Evolutionary conservation across 1,140 invertebrate species (phyloP).

Genomic region (Cephus cinctus): DNA sequence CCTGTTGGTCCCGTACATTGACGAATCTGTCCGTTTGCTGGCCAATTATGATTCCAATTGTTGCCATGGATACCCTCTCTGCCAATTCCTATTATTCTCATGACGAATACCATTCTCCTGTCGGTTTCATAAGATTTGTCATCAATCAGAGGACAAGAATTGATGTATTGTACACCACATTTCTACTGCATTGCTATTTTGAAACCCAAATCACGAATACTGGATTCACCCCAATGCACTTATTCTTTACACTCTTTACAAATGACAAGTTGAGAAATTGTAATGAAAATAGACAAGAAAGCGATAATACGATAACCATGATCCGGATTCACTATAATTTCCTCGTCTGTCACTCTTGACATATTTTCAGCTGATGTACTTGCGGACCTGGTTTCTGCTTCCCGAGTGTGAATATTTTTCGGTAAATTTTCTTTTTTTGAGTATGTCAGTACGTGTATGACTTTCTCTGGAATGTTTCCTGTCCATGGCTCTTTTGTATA

Average conservation of each 20-base stretch:
- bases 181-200: slow-evolving; percentile 1
- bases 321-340: slow-evolving; percentile 1
- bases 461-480: no score
- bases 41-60: no score
- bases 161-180: slow-evolving; percentile 4
- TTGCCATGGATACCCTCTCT: no score
- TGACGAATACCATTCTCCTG: no score
- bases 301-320: slow-evolving; percentile 6
- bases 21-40: no score
- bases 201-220: slow-evolving; percentile 1
- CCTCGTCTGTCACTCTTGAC: slow-evolving; percentile 5
- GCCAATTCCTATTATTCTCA: no score
- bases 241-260: no score
- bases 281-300: no score
- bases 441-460: neutral
- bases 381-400: slow-evolving; percentile 3
- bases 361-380: slow-evolving; percentile 6
- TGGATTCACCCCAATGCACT: no score
- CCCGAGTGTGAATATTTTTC: slow-evolving; percentile 2
- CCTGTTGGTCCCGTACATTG: no score
- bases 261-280: no score
- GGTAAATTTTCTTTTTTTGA: slow-evolving; percentile 3
- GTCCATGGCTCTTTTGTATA: neutral
- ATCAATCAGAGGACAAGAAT: slow-evolving; percentile 4
- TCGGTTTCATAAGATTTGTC: no score